phyloP scores from a whole-genome alignment of 2,113 vertebrate species.

The Uria aalge region DNA sequence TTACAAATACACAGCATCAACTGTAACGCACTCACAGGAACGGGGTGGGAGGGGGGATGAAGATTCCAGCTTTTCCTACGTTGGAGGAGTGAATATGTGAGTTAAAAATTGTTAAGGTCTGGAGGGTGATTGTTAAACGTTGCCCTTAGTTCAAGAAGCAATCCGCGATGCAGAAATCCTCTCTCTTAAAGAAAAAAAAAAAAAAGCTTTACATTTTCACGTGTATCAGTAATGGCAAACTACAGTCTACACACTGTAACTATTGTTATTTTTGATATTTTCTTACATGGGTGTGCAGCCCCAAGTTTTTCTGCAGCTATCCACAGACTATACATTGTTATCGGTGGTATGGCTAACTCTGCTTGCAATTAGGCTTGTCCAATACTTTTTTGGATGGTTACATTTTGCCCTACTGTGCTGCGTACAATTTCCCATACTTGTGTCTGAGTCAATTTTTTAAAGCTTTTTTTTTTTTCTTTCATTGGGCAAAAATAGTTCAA shows the following conservation, averaged over 20 bases:
- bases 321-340: neutral
- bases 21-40: neutral
- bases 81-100: neutral
- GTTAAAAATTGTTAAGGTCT: slow-evolving; percentile 34
- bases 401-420: neutral
- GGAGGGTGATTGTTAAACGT: neutral
- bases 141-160: slow-evolving; percentile 11
- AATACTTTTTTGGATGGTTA: neutral
- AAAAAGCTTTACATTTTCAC: neutral
- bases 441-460: neutral
- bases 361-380: neutral
- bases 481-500: neutral
- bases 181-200: neutral
- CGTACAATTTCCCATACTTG: neutral
- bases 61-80: neutral
- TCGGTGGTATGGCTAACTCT: neutral
- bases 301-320: neutral
- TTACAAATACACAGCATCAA: neutral
- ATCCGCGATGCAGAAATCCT: neutral
- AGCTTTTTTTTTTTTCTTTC: neutral
- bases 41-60: neutral
- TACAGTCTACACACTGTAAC: rapidly evolving
- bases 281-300: neutral
- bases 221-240: rapidly evolving
- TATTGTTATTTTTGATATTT: neutral